phyloP scores from a whole-genome alignment of 2,888 invertebrate genomes.

The Philopedon plagiatum region DNA sequence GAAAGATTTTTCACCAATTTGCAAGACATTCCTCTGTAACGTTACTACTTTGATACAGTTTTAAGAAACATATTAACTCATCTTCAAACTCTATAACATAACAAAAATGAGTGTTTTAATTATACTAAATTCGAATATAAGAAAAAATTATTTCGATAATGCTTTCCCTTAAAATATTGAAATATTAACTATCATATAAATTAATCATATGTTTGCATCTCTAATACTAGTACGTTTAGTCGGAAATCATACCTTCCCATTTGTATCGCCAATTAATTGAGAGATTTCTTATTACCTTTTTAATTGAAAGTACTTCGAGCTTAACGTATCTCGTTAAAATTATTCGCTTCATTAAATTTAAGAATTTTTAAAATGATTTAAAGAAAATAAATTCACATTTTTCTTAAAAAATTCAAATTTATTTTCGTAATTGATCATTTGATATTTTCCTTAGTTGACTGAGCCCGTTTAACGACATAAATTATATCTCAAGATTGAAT shows the following conservation, averaged over 20 bases:
- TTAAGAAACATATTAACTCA: too few relatives aligned
- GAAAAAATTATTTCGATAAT: too few relatives aligned
- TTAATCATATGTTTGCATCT: neutral
- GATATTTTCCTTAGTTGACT: conserved; percentile 19
- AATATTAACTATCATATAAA: too few relatives aligned
- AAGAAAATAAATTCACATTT: conserved; percentile 13
- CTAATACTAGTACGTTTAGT: neutral
- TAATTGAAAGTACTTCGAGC: conserved; percentile 5
- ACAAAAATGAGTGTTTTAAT: too few relatives aligned
- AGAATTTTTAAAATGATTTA: conserved; percentile 27
- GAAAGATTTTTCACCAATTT: too few relatives aligned
- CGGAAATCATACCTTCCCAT: neutral
- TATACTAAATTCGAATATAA: too few relatives aligned
- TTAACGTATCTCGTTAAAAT: conserved; percentile 27
- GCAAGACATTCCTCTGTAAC: too few relatives aligned
- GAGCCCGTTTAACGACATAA: conserved; percentile 35
- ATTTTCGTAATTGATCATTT: conserved; percentile 41
- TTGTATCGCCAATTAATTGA: conserved; percentile 1
- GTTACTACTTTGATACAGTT: too few relatives aligned
- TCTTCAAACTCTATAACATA: too few relatives aligned
- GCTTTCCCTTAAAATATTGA: too few relatives aligned
- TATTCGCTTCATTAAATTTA: conserved; percentile 25
- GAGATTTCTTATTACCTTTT: neutral
- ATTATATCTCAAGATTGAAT: conserved; percentile 35
- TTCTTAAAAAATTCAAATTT: conserved; percentile 29